These are phyloP conservation scores for Myotis yumanensis DNA, from an alignment of 2,113 vertebrate species.

Conservation along the genomic window DNA sequence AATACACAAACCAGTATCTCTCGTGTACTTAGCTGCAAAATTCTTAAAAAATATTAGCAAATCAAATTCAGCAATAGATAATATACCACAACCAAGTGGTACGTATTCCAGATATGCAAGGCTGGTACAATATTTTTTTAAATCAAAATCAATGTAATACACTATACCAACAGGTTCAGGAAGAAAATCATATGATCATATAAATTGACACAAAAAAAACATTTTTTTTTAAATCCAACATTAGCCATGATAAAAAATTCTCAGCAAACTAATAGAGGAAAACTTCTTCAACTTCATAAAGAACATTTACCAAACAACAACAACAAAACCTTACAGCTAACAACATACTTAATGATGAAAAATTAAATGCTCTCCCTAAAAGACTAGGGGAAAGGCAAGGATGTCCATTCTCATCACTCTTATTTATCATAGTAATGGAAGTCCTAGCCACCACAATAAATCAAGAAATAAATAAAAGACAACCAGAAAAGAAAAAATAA, in stretches of 20 bases:
- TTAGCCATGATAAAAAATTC: neutral
- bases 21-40: neutral
- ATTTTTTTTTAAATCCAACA: neutral
- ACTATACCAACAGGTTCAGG: neutral
- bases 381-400: no score
- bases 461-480: neutral
- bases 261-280: no score
- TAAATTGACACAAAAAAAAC: neutral
- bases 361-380: no score
- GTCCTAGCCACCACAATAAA: neutral
- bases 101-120: neutral
- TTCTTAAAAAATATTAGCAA: constrained; percentile 8
- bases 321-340: no score
- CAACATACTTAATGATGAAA: no score
- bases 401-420: no score
- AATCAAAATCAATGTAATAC: neutral
- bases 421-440: neutral
- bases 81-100: neutral
- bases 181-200: neutral
- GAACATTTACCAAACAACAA: no score
- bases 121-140: neutral
- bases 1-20: neutral
- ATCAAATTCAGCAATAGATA: neutral
- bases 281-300: no score
- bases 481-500: neutral